Conservation (phyloP, 2,113 vertebrate species). For the Phaethornis superciliosus region DNA sequence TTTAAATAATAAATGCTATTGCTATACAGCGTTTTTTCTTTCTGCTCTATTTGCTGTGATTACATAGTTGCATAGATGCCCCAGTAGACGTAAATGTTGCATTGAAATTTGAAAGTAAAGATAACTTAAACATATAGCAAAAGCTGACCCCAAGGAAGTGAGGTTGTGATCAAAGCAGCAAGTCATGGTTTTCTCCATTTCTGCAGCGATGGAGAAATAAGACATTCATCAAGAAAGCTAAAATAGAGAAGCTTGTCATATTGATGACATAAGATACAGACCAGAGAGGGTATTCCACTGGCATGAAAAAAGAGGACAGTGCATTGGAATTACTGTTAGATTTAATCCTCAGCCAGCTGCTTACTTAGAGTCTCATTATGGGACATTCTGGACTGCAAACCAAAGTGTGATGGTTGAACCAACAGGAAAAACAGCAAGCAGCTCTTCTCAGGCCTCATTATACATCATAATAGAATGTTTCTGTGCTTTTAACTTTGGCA, state of each 20-base stretch:
- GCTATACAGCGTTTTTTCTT: not conserved
- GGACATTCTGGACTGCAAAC: not conserved
- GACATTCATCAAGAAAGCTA: not conserved
- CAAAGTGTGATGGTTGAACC: not conserved
- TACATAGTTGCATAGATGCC: not conserved
- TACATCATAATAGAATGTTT: not conserved
- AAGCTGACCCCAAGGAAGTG: not conserved
- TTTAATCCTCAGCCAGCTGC: not conserved
- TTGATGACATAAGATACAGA: not conserved
- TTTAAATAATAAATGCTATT: not conserved
- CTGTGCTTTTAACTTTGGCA: not conserved
- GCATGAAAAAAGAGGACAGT: not conserved
- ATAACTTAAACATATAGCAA: not conserved
- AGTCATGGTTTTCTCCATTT: not conserved
- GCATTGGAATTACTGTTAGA: not conserved
- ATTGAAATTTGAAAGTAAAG: not conserved
- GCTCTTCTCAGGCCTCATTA: not conserved
- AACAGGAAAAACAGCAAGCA: not conserved
- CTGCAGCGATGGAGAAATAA: not conserved
- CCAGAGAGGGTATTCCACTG: not conserved
- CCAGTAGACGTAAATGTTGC: not conserved
- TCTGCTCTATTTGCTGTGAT: not conserved
- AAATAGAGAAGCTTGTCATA: not conserved
- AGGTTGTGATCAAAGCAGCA: rapidly evolving
- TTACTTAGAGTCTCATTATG: not conserved